Evolutionary conservation across 2,797 vertebrate genomes (phyloP).

Genomic region (Notamacropus eugenii): DNA sequence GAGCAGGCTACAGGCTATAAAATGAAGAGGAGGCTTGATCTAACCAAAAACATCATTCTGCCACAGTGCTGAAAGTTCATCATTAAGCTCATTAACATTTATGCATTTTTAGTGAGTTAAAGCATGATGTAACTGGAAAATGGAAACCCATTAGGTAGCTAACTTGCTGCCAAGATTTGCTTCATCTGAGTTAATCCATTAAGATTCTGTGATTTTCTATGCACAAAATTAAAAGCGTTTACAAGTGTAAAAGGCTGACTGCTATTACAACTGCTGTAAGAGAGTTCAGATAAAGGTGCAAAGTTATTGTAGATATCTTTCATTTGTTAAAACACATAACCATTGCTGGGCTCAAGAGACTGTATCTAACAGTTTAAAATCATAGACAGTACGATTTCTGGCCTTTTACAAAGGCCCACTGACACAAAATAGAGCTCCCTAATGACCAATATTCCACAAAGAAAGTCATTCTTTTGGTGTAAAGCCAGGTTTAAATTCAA

Average conservation of each 20-base stretch:
- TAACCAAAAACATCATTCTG: background rate
- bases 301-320: background rate
- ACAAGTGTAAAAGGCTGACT: background rate
- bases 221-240: background rate
- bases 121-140: background rate
- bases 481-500: background rate
- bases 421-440: background rate
- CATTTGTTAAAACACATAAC: background rate
- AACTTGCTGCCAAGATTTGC: background rate
- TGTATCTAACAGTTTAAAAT: background rate
- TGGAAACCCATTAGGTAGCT: background rate
- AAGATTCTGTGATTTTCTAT: background rate
- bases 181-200: background rate
- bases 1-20: background rate
- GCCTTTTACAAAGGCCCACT: background rate
- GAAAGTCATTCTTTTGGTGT: background rate
- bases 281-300: background rate
- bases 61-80: background rate
- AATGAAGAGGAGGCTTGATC: background rate
- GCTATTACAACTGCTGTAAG: background rate
- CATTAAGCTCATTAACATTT: background rate
- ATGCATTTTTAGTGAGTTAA: background rate
- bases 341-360: background rate
- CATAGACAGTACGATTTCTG: background rate
- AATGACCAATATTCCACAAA: background rate